A percentile compares a stretch with the other conserved stretches of the same genome.
These are phyloP conservation scores for Bombus terrestris DNA, from an alignment of 1,140 invertebrate genomes.

Conservation along the genomic window DNA sequence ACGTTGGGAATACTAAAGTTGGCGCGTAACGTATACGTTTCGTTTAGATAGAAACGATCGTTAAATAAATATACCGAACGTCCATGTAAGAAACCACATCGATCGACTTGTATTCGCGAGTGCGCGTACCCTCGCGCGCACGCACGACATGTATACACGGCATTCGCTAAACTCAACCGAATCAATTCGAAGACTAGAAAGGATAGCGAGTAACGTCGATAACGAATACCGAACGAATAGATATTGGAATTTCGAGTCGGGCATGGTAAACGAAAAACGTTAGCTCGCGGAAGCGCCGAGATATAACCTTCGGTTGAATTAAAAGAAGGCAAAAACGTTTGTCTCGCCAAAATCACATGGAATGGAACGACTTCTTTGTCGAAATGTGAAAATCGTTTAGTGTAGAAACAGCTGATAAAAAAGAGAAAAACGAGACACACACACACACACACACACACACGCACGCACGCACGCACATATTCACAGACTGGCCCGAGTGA, in stretches of 20 bases:
- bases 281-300: too few species aligned
- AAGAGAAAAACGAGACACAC: too few species aligned
- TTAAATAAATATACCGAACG: constrained; percentile 15
- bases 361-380: background rate
- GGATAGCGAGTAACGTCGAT: background rate
- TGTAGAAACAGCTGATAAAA: background rate
- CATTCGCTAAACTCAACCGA: background rate
- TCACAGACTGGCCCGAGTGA: too few species aligned
- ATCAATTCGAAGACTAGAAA: background rate
- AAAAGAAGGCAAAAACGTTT: background rate
- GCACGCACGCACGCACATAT: too few species aligned
- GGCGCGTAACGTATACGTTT: too few species aligned
- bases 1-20: background rate
- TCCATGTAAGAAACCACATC: background rate
- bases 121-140: background rate
- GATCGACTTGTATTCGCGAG: background rate
- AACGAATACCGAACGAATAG: background rate
- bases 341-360: background rate
- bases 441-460: too few species aligned
- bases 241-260: too few species aligned
- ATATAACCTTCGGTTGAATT: background rate
- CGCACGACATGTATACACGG: background rate
- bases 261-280: background rate
- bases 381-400: background rate
- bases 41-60: background rate